Evolutionary conservation across 2,797 vertebrate species (phyloP), one percentile per base, ranked within the genome.

Genomic region (Phrynocephalus forsythii): DNA sequence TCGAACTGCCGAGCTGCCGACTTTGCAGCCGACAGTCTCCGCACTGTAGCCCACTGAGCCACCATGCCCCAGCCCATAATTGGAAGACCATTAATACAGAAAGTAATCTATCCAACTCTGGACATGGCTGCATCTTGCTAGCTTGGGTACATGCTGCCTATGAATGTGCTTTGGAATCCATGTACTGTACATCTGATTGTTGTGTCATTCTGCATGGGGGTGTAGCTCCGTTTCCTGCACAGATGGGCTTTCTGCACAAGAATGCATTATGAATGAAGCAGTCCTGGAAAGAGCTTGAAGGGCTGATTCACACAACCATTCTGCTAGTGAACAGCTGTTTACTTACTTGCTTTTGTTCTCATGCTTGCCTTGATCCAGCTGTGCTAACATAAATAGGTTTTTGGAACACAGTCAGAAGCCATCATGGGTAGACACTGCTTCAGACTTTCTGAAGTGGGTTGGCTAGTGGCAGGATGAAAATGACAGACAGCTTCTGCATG

Each of bases 271-370:
- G 30, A 50, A 71, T 30, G 38, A 78, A 83, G 50, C 44, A 18
- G 50, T 24, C 33, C 66, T 78, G 7, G 15, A 71, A 72, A 26
- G 50, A 16, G 33, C 33, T 69, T 68, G 75, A 38, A 63, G 76
- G 67, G 75, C 83, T 79, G 75, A 83, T 79, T 71, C 33, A 83
- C 52, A 72, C 18, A 72, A 38, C 67, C 28, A n/a, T 83, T 87
- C 63, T 67, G 13, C 44, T 44, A 75, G 38, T 50, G 38, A 26
- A 56, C 44, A 15, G 56, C 26, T 67, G 26, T 38, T 76, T 44
- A 3, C 11, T 71, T 71, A 3, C 30, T 63, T 30, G 71, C 52
- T 30, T 84, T 83, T n/a, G 22, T 60, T 71, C 50, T 26, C 24
- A 63, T 48, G 66, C 71, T 44, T 44, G 33, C 30, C 22, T 38